Evolutionary conservation across 2,888 invertebrate species (phyloP), one percentile per base, ranked within the genome.

Genomic region (Caenorhabditis sp.): DNA sequence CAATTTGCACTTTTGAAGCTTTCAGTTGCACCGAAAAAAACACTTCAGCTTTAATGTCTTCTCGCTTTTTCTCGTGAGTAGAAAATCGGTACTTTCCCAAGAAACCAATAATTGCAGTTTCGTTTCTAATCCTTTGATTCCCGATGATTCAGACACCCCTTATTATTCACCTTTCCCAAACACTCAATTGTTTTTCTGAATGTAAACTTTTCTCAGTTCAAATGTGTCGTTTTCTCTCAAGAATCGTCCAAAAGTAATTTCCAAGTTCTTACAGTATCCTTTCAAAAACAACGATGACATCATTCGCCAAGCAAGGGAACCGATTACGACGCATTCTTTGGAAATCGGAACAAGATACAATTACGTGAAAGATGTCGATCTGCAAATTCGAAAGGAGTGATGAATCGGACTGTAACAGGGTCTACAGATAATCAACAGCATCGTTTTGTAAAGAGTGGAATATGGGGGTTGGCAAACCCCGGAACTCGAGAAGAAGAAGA

Each of bases 261-360:
- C 7, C n/a, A 38, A 68, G 51, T 10, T 22, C 49, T 8, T 51
- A 51, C 22, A 6, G 19, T 59, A 59, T 6, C n/a, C 24, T 22
- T n/a, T 47, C 14, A n/a, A 70, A 56, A 59, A 72, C 49, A 72
- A 51, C 26, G 16, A 51, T 73, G 72, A 73, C 51, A 44, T 73
- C 72, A 73, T 38, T 49, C 28, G 51, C 16, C 16, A 35, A 44
- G n/a, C n/a, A 56, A 54, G 24, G 41, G 8, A 12, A 24, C 26
- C 66, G 14, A 54, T 26, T 54, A 54, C 54, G 54, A 54, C 14
- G 24, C 54, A 54, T 54, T 26, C 51, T 24, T 61, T 49, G 35
- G 61, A 31, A 61, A 72, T 26, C 6, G 73, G 63, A 47, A 73
- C 59, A 61, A 61, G 49, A 35, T n/a, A 38, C 73, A 31, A 61